Evolutionary conservation across 2,113 vertebrate species (phyloP), one percentile per base, ranked within the genome.

Genomic region (Rhodinocichla rosea): DNA sequence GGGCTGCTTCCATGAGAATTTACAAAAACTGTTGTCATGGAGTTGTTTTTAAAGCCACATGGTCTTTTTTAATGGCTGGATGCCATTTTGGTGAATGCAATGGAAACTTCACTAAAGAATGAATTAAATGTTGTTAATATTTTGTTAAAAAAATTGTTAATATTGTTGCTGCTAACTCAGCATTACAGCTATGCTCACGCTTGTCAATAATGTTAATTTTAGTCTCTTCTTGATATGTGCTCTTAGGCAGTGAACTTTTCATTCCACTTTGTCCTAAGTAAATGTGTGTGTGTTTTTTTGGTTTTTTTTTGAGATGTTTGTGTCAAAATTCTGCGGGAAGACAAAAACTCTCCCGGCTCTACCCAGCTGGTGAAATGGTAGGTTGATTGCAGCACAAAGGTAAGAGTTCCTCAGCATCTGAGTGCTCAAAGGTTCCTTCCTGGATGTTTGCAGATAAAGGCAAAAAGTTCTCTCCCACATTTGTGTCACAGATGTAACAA

Each of bases 351-450:
- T 65, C 99, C 99, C 20, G 98, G 98, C 60, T 98, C 99, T 52
- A 97, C 93, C 89, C 99, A 99, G 94, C 98, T 99, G 83, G 98
- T 99, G 81, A 98, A 99, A 74, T 99, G 99, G 99, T 99, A 97
- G 79, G 98, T 97, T 57, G 86, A 3, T 40, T 40, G 20, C 49
- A 27, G 47, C 24, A 35, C 28, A 1, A 16, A 7, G 2, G 28
- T 57, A 47, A 39, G 9, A 3, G 2, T 37, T 57, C 6, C 18
- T 6, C 13, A 42, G 22, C 11, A 1, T 8, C 5, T 11, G 1
- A 57, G 4, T 53, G 64, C 32, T 63, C 70, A 28, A 6, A 60
- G 49, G 4, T 50, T 9, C 21, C 24, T 35, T 59, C 30, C 26
- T 89, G 39, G 4, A 4, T 52, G 10, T 11, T n/a, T 26, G 26